Evolutionary conservation across 2,113 vertebrate genomes (phyloP).

Genomic region (Gavia stellata): DNA sequence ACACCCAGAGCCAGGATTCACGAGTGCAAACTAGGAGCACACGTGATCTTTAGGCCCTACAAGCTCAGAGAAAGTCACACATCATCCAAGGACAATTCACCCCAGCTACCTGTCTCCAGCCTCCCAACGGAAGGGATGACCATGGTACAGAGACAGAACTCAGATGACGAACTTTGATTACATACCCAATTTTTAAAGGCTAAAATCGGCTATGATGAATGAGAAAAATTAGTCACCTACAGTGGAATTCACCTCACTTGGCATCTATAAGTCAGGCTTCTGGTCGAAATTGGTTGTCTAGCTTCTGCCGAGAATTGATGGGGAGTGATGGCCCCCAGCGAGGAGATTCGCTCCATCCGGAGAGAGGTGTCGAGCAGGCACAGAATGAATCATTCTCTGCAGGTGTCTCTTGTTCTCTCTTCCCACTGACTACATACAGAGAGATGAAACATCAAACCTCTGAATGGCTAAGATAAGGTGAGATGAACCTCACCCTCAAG

Average conservation of each 20-base stretch:
- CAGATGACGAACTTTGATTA: not conserved
- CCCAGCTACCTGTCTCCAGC: not conserved
- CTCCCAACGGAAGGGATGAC: not conserved
- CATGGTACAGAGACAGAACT: not conserved
- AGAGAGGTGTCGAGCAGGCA: not conserved
- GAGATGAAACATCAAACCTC: not conserved
- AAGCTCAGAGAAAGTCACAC: not conserved
- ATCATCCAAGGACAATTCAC: not conserved
- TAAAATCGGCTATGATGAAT: not conserved
- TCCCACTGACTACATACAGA: not conserved
- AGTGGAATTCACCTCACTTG: not conserved
- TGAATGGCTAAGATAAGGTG: slow-evolving; percentile 22
- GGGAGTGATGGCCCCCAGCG: not conserved
- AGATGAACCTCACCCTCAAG: slow-evolving; percentile 21
- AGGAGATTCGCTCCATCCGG: not conserved
- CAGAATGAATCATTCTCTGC: slow-evolving; percentile 39
- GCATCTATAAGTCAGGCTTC: not conserved
- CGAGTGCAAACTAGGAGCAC: not conserved
- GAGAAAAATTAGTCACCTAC: not conserved
- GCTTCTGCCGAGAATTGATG: not conserved
- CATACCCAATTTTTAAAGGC: not conserved
- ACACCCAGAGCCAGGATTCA: not conserved
- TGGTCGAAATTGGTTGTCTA: not conserved
- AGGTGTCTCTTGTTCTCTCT: slow-evolving; percentile 38
- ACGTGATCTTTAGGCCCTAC: not conserved